Conservation (phyloP, 2,113 vertebrate species). For the Rostratula benghalensis region DNA sequence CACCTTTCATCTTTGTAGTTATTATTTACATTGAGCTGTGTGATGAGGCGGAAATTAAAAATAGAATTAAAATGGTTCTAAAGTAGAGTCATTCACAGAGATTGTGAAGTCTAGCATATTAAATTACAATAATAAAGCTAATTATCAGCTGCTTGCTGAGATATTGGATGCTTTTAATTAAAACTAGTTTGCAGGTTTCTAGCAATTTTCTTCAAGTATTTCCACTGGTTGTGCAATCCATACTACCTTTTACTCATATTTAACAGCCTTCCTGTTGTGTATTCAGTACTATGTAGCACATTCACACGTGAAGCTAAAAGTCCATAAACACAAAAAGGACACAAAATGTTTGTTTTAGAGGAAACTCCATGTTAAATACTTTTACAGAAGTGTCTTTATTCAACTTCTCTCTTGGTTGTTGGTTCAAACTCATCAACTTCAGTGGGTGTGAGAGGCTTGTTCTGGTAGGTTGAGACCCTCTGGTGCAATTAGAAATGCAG, state of each 20-base stretch:
- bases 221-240: not conserved
- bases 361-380: not conserved
- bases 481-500: not conserved
- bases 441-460: not conserved
- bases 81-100: slow-evolving; percentile 42
- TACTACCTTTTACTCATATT: not conserved
- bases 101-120: slow-evolving; percentile 55
- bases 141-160: slow-evolving; percentile 59
- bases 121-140: slow-evolving; percentile 62
- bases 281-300: not conserved
- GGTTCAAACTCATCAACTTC: not conserved
- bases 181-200: slow-evolving; percentile 27
- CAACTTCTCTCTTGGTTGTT: not conserved
- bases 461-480: not conserved
- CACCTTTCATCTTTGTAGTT: slow-evolving; percentile 32
- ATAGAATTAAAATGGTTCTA: slow-evolving; percentile 64
- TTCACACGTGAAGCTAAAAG: not conserved
- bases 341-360: not conserved
- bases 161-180: slow-evolving; percentile 64
- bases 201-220: slow-evolving; percentile 30
- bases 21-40: slow-evolving; percentile 53
- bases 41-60: slow-evolving; percentile 65
- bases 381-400: not conserved
- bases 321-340: not conserved
- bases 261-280: not conserved